phyloP scores from a whole-genome alignment of 2,888 invertebrate genomes.

The Pterostichus niger region DNA sequence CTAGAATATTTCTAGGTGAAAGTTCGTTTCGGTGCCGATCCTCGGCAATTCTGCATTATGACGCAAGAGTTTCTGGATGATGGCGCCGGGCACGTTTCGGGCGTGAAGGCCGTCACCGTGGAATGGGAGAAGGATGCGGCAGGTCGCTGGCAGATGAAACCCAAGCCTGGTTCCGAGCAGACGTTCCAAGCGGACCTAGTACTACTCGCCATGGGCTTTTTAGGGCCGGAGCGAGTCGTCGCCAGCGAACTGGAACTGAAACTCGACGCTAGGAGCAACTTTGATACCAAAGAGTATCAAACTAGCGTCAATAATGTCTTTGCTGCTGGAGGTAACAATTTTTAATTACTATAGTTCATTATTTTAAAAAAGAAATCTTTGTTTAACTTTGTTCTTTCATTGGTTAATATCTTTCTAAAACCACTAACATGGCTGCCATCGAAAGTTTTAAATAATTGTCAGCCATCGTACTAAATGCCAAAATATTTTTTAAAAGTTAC shows the following conservation, averaged over 20 bases:
- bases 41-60: slow-evolving; percentile 94
- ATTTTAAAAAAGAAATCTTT: too few relatives aligned
- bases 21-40: slow-evolving; percentile 94
- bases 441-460: too few relatives aligned
- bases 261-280: slow-evolving; percentile 95
- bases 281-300: slow-evolving; percentile 91
- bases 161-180: slow-evolving; percentile 88
- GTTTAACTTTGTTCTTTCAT: too few relatives aligned
- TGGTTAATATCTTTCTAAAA: too few relatives aligned
- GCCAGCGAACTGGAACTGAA: slow-evolving; percentile 89
- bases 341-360: neutral
- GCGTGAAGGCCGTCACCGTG: slow-evolving; percentile 93
- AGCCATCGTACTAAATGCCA: too few relatives aligned
- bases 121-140: slow-evolving; percentile 95
- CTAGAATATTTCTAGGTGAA: slow-evolving; percentile 77
- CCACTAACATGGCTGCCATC: too few relatives aligned
- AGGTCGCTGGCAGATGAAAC: slow-evolving; percentile 96
- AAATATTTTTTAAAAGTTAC: too few relatives aligned
- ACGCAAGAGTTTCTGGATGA: slow-evolving; percentile 97
- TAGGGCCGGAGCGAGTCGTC: slow-evolving; percentile 95
- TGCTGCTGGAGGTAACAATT: slow-evolving; percentile 93
- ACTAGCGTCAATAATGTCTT: slow-evolving; percentile 95
- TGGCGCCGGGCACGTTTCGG: slow-evolving; percentile 92
- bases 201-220: slow-evolving; percentile 98
- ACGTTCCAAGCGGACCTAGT: slow-evolving; percentile 93